phyloP scores from a whole-genome alignment of 2,888 invertebrate genomes.

The Eristalis intricaria region DNA sequence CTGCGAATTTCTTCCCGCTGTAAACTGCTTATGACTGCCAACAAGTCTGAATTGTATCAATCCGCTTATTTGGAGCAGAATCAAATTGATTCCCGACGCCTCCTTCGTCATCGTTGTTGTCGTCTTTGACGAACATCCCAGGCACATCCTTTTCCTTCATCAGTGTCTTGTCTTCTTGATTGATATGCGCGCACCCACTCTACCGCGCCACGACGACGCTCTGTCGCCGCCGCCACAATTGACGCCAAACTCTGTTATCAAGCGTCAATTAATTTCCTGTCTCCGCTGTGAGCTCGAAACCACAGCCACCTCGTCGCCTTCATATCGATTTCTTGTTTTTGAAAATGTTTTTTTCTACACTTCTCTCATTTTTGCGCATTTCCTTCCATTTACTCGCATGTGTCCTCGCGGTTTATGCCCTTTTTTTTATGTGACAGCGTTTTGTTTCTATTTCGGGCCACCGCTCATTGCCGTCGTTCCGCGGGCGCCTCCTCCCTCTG shows the following conservation, averaged over 20 bases:
- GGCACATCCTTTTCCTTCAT: constrained; percentile 19
- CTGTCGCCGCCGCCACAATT: neutral
- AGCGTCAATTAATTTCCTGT: neutral
- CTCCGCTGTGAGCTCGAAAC: neutral
- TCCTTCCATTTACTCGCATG: constrained; percentile 5
- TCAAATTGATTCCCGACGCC: constrained; percentile 12
- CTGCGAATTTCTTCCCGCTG: neutral
- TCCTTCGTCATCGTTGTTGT: constrained; percentile 4
- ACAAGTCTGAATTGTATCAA: neutral
- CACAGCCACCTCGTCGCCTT: neutral
- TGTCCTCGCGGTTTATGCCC: neutral
- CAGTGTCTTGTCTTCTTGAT: constrained; percentile 41
- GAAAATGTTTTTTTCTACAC: constrained; percentile 2
- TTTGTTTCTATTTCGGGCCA: neutral
- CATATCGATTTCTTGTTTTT: constrained; percentile 31
- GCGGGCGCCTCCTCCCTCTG: neutral
- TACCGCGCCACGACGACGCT: neutral
- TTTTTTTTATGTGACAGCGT: neutral
- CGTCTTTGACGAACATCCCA: constrained; percentile 1
- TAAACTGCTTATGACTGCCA: neutral
- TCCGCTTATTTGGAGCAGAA: neutral
- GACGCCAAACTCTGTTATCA: neutral
- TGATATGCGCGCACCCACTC: constrained; percentile 20
- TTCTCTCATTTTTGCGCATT: neutral
- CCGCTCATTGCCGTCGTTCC: constrained; percentile 7